Percentiles rank a stretch among this genome's conserved stretches.
phyloP scores from a whole-genome alignment of 2,113 vertebrate species.

The Tachuris rubrigastra region DNA sequence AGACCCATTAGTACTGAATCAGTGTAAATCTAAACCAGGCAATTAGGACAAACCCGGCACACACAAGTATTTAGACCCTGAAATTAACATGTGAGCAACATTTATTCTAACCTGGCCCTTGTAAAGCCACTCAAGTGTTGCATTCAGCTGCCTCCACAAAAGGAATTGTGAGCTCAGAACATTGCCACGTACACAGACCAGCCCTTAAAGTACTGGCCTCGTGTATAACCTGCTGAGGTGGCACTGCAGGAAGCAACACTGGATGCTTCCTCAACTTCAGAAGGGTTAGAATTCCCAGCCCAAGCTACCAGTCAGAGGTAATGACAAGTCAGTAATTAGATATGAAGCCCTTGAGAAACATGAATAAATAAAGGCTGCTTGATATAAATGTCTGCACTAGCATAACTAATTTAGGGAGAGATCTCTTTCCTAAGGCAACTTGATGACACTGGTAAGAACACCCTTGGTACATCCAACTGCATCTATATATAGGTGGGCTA shows the following conservation, averaged over 20 bases:
- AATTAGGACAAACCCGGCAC: background rate
- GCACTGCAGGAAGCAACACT: background rate
- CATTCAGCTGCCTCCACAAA: background rate
- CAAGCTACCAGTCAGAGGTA: background rate
- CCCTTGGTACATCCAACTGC: background rate
- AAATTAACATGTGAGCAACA: background rate
- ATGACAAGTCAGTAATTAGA: background rate
- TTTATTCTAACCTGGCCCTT: background rate
- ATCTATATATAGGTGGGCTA: background rate
- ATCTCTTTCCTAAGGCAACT: background rate
- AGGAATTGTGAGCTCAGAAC: background rate
- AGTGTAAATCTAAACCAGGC: background rate
- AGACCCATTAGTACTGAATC: background rate
- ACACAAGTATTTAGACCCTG: background rate
- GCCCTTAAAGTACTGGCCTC: accelerated
- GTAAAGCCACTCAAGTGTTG: background rate
- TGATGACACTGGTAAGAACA: background rate
- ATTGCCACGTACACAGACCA: background rate
- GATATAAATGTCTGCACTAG: background rate
- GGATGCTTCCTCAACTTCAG: background rate
- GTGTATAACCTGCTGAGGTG: accelerated
- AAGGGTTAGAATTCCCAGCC: background rate
- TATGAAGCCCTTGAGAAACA: background rate
- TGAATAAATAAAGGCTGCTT: background rate
- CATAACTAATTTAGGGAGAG: background rate